phyloP scores from a whole-genome alignment of 2,888 invertebrate genomes.

The Dastarcus helophoroides region DNA sequence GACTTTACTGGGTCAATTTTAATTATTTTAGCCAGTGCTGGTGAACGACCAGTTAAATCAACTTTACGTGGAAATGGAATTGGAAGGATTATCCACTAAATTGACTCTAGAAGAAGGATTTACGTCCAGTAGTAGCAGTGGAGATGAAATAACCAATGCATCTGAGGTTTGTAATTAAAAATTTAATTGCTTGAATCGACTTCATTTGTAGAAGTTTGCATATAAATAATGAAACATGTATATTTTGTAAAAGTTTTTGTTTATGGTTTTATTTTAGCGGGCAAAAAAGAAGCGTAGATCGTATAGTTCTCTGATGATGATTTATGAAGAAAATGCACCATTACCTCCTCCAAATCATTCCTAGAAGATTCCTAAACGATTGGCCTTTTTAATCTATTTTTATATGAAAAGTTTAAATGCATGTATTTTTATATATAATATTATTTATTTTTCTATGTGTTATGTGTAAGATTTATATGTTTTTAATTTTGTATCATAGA shows the following conservation, averaged over 20 bases:
- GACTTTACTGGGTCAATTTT: not conserved
- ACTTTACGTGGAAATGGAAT: slow-evolving; percentile 54
- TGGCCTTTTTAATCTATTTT: too few relatives aligned
- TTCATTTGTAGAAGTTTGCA: not conserved
- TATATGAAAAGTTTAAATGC: not conserved
- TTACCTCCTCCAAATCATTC: slow-evolving; percentile 41
- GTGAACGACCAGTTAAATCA: slow-evolving; percentile 65
- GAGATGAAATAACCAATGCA: slow-evolving; percentile 13
- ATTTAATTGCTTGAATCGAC: slow-evolving; percentile 1
- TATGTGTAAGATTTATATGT: too few relatives aligned
- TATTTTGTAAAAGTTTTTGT: not conserved
- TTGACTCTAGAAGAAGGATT: slow-evolving; percentile 52
- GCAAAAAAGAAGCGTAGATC: slow-evolving; percentile 37
- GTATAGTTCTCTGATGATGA: slow-evolving; percentile 50
- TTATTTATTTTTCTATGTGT: too few relatives aligned
- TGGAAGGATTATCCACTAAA: slow-evolving; percentile 48
- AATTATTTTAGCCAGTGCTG: slow-evolving; percentile 44
- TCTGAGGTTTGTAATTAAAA: slow-evolving; percentile 7
- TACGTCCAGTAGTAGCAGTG: slow-evolving; percentile 43
- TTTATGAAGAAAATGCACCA: slow-evolving; percentile 61
- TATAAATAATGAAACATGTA: slow-evolving; percentile 1
- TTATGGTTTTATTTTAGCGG: slow-evolving; percentile 25
- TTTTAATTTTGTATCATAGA: too few relatives aligned
- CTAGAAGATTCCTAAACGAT: slow-evolving; percentile 1
- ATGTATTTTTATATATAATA: not conserved